phyloP scores from a whole-genome alignment of 2,888 invertebrate species.

The Opisthograptis luteolata region DNA sequence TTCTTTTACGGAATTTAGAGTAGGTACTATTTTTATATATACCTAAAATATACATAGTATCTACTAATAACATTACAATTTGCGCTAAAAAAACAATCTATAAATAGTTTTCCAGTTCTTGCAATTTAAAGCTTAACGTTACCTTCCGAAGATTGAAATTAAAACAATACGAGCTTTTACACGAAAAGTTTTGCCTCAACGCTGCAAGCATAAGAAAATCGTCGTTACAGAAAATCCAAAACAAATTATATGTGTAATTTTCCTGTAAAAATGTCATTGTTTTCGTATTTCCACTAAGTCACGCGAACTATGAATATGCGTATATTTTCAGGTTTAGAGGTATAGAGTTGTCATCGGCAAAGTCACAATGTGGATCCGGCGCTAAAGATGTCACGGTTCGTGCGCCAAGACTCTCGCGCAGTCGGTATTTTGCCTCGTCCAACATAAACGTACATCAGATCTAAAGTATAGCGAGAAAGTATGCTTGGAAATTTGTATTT shows the following conservation, averaged over 20 bases:
- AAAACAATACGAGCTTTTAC: too few relatives aligned
- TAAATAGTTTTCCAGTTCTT: too few relatives aligned
- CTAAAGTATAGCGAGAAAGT: conserved; percentile 67
- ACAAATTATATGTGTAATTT: conserved; percentile 15
- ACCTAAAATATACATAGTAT: too few relatives aligned
- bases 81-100: too few relatives aligned
- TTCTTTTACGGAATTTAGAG: too few relatives aligned
- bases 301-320: conserved; percentile 6
- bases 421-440: conserved; percentile 67
- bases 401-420: conserved; percentile 69
- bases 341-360: conserved; percentile 55
- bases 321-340: conserved; percentile 31
- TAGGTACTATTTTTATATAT: too few relatives aligned
- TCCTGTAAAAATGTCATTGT: conserved; percentile 8
- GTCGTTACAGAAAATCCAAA: conserved; percentile 13
- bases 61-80: too few relatives aligned
- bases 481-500: conserved; percentile 49
- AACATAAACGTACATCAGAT: conserved; percentile 75
- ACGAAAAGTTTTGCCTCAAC: too few relatives aligned
- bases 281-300: conserved; percentile 11
- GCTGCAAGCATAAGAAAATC: too few relatives aligned
- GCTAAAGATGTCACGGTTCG: conserved; percentile 53
- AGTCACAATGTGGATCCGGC: conserved; percentile 53
- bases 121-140: too few relatives aligned
- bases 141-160: too few relatives aligned